Conservation (phyloP, 2,888 invertebrate species). For the Alsophila aescularia region DNA sequence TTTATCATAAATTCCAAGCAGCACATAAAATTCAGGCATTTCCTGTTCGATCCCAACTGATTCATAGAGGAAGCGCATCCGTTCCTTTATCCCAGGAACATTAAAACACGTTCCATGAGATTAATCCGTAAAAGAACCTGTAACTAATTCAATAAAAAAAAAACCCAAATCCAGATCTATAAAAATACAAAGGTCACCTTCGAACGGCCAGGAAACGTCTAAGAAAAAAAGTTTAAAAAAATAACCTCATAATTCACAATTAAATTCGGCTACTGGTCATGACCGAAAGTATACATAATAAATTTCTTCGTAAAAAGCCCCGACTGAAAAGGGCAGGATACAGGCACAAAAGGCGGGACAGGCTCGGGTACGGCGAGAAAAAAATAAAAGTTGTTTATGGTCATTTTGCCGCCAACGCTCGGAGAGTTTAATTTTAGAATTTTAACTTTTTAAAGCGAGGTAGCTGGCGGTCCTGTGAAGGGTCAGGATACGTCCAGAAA, state of each 20-base stretch:
- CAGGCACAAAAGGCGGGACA: slow-evolving; percentile 71
- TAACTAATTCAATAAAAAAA: slow-evolving; percentile 52
- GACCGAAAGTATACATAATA: slow-evolving; percentile 81
- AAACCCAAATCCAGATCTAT: slow-evolving; percentile 48
- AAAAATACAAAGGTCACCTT: slow-evolving; percentile 75
- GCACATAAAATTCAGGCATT: slow-evolving; percentile 39
- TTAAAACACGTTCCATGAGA: slow-evolving; percentile 64
- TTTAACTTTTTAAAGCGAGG: slow-evolving; percentile 53
- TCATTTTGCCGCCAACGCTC: slow-evolving; percentile 80
- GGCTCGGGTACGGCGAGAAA: slow-evolving; percentile 62
- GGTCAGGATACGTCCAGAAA: slow-evolving; percentile 34
- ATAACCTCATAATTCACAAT: slow-evolving; percentile 81
- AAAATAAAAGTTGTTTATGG: slow-evolving; percentile 78
- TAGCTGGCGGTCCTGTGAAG: slow-evolving; percentile 31
- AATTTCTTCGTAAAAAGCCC: slow-evolving; percentile 82
- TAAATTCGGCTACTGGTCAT: slow-evolving; percentile 83
- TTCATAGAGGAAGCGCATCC: slow-evolving; percentile 64
- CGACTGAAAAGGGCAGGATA: slow-evolving; percentile 82
- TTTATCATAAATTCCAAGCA: slow-evolving; percentile 12
- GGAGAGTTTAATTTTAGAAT: slow-evolving; percentile 76
- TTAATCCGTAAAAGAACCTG: slow-evolving; percentile 65
- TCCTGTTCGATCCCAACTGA: slow-evolving; percentile 43
- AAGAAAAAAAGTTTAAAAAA: slow-evolving; percentile 55
- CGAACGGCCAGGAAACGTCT: slow-evolving; percentile 69
- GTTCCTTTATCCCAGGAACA: slow-evolving; percentile 60